Percentiles rank a stretch among this genome's conserved stretches.
These are phyloP conservation scores for Amia ocellicauda DNA, from an alignment of 2,113 vertebrate genomes.

Conservation along the genomic window DNA sequence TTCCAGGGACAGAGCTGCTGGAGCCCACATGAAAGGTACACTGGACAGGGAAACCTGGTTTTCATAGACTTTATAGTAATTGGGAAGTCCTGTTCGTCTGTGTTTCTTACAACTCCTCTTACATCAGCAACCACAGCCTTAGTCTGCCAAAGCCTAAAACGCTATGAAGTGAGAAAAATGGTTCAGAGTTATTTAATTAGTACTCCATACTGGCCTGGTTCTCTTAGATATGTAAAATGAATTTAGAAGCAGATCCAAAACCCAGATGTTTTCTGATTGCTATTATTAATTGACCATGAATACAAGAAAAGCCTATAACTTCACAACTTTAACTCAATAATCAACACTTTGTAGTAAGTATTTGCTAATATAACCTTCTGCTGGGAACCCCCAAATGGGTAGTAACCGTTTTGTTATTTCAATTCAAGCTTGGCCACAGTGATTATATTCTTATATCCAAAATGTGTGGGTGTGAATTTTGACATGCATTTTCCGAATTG, in stretches of 20 bases:
- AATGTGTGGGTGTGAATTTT: too few species aligned
- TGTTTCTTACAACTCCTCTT: conserved; percentile 15
- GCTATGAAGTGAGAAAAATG: conserved; percentile 38
- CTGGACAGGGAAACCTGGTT: neutral
- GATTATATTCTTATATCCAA: too few species aligned
- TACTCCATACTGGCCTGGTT: conserved; percentile 24
- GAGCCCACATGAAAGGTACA: conserved; percentile 15
- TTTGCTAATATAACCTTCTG: too few species aligned
- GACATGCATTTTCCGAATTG: too few species aligned
- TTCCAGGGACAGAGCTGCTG: conserved; percentile 22
- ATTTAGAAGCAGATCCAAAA: conserved; percentile 30
- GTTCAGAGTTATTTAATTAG: conserved; percentile 40
- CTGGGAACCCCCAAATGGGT: too few species aligned
- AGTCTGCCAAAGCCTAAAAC: conserved; percentile 30
- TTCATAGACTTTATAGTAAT: conserved; percentile 2
- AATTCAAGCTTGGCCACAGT: too few species aligned
- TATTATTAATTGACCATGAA: neutral
- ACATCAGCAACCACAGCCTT: conserved; percentile 25
- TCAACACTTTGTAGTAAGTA: too few species aligned
- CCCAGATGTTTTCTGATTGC: conserved; percentile 39
- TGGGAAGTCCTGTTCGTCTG: conserved; percentile 14
- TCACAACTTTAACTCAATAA: too few species aligned
- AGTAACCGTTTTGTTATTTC: too few species aligned
- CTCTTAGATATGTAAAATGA: conserved; percentile 19
- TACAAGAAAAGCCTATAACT: too few species aligned